Conservation (phyloP, 1,140 invertebrate species). For the Drosophila seguyi region DNA sequence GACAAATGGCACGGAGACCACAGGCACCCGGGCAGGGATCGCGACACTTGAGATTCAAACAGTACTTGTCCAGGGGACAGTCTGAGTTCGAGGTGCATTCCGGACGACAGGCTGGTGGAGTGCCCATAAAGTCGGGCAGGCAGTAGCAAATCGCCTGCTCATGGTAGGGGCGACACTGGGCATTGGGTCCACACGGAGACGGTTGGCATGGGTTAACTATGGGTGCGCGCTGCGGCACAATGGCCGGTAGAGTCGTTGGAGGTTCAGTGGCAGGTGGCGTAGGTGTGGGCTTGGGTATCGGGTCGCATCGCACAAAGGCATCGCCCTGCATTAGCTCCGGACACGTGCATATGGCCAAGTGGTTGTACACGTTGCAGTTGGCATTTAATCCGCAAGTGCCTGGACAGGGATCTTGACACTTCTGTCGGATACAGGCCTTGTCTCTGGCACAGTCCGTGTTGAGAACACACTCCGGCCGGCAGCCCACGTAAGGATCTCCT, state of each 20-base stretch:
- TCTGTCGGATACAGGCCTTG: slow-evolving; percentile 89
- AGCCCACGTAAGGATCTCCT: slow-evolving; percentile 88
- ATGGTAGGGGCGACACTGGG: slow-evolving; percentile 89
- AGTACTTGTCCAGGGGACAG: slow-evolving; percentile 90
- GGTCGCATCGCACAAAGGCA: slow-evolving; percentile 90
- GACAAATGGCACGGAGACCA: slow-evolving; percentile 86
- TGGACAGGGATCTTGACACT: slow-evolving; percentile 91
- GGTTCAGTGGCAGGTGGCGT: slow-evolving; percentile 68
- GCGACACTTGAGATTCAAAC: slow-evolving; percentile 90
- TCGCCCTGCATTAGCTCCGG: slow-evolving; percentile 89
- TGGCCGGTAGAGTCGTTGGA: slow-evolving; percentile 34
- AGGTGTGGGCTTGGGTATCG: slow-evolving; percentile 83
- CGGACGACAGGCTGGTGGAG: slow-evolving; percentile 91
- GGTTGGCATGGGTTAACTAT: slow-evolving; percentile 88
- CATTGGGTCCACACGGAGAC: slow-evolving; percentile 91
- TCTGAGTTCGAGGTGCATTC: slow-evolving; percentile 92
- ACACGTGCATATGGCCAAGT: slow-evolving; percentile 91
- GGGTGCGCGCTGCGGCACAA: slow-evolving; percentile 39
- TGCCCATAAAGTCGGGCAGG: slow-evolving; percentile 89
- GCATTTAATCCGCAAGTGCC: slow-evolving; percentile 92
- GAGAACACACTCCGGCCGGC: slow-evolving; percentile 90
- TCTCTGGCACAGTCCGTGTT: slow-evolving; percentile 91
- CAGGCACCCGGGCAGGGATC: slow-evolving; percentile 92
- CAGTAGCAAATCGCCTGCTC: slow-evolving; percentile 91
- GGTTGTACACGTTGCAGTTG: slow-evolving; percentile 89